Conservation (phyloP, 2,113 vertebrate species). For the Talpa occidentalis region DNA sequence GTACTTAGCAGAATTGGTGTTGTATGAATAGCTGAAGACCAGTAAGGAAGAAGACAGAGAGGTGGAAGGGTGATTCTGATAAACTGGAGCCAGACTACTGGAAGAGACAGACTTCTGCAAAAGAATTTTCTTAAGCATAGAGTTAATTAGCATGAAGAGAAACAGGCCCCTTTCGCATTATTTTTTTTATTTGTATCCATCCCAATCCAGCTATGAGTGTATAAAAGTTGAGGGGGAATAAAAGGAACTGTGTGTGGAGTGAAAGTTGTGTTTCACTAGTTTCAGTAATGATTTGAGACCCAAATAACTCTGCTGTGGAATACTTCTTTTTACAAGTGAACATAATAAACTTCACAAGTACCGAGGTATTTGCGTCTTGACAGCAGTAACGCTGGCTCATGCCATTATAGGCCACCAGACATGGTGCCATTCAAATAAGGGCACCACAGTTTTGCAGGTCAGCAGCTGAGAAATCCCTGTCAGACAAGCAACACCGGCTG, state of each 20-base stretch:
- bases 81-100: neutral
- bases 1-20: neutral
- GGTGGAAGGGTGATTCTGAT: neutral
- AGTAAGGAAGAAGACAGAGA: neutral
- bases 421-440: neutral
- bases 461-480: neutral
- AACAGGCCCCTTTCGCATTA: neutral
- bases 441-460: neutral
- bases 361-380: neutral
- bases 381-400: neutral
- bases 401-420: neutral
- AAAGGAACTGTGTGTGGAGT: neutral
- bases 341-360: neutral
- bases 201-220: neutral
- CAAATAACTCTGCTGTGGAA: conserved; percentile 21
- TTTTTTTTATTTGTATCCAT: neutral
- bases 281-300: neutral
- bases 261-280: neutral
- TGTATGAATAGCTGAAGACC: neutral
- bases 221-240: neutral
- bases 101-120: neutral
- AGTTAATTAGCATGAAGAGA: neutral
- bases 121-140: neutral
- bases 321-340: neutral
- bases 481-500: neutral